phyloP scores from a whole-genome alignment of 1,140 invertebrate genomes.

The Calliphora vicina region DNA sequence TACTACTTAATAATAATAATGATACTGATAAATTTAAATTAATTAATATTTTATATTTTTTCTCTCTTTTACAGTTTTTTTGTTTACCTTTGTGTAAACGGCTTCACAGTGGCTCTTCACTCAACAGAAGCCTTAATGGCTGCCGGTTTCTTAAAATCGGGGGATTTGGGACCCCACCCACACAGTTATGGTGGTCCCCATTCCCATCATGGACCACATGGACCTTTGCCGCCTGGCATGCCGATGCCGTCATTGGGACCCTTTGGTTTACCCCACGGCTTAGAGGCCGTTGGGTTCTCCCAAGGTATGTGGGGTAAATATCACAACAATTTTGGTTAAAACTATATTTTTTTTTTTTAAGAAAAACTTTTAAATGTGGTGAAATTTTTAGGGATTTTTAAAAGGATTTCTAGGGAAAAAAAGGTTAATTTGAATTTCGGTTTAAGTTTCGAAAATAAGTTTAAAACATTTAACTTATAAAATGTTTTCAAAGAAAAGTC shows the following conservation, averaged over 20 bases:
- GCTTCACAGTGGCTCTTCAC: slow-evolving; percentile 61
- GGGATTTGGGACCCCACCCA: slow-evolving; percentile 60
- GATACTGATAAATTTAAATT: neutral
- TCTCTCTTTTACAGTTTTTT: neutral
- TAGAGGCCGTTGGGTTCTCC: slow-evolving; percentile 65
- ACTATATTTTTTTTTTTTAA: neutral
- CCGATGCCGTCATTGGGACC: slow-evolving; percentile 63
- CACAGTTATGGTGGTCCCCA: slow-evolving; percentile 62
- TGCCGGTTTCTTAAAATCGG: slow-evolving; percentile 62
- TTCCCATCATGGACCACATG: slow-evolving; percentile 61
- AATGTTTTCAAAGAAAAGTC: too few relatives aligned
- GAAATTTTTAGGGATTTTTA: neutral
- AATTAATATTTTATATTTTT: neutral
- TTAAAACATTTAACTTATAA: too few relatives aligned
- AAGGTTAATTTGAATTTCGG: too few relatives aligned
- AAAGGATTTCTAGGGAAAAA: too few relatives aligned
- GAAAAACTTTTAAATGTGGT: neutral
- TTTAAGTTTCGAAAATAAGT: too few relatives aligned
- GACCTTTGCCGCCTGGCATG: slow-evolving; percentile 62
- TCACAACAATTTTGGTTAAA: slow-evolving; percentile 59
- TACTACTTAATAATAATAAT: too few relatives aligned
- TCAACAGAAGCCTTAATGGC: slow-evolving; percentile 64
- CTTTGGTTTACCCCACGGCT: slow-evolving; percentile 64
- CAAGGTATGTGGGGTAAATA: slow-evolving; percentile 67
- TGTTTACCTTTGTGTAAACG: slow-evolving; percentile 11